Conservation (phyloP, 2,888 invertebrate genomes). For the Pharmacophagus antenor region DNA sequence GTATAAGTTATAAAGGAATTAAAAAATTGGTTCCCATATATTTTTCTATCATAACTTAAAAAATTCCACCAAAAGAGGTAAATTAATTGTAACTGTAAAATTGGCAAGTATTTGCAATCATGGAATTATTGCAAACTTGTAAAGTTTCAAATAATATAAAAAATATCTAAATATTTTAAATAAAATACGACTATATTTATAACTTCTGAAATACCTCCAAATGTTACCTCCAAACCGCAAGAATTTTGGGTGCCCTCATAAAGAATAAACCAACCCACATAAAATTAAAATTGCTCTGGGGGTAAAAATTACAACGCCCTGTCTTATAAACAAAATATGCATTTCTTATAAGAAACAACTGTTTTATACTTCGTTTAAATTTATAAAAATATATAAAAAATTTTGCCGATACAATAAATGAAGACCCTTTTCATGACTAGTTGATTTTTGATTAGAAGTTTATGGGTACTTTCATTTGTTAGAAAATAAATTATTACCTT, state of each 20-base stretch:
- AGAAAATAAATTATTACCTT: too few relatives aligned
- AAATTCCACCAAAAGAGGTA: too few relatives aligned
- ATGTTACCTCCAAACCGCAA: slow-evolving; percentile 6
- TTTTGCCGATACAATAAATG: background rate
- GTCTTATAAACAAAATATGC: slow-evolving; percentile 13
- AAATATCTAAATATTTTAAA: background rate
- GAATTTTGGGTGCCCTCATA: slow-evolving; percentile 11
- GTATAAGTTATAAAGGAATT: too few relatives aligned
- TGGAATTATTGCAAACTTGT: too few relatives aligned
- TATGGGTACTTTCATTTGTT: too few relatives aligned
- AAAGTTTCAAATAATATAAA: too few relatives aligned
- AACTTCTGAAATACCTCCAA: slow-evolving; percentile 5
- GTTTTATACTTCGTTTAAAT: background rate
- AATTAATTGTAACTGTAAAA: too few relatives aligned
- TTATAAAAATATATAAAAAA: background rate
- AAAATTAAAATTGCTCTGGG: slow-evolving; percentile 9
- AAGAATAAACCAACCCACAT: slow-evolving; percentile 18
- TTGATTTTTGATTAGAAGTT: too few relatives aligned
- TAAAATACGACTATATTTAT: background rate
- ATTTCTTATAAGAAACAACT: slow-evolving; percentile 3
- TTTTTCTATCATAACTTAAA: too few relatives aligned
- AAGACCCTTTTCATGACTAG: too few relatives aligned
- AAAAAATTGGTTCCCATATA: too few relatives aligned
- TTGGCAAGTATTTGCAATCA: too few relatives aligned
- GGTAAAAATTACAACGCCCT: slow-evolving; percentile 6